Percentiles rank a stretch among this genome's conserved stretches.
Conservation (phyloP, 2,888 invertebrate genomes). For the Pteria penguin region DNA sequence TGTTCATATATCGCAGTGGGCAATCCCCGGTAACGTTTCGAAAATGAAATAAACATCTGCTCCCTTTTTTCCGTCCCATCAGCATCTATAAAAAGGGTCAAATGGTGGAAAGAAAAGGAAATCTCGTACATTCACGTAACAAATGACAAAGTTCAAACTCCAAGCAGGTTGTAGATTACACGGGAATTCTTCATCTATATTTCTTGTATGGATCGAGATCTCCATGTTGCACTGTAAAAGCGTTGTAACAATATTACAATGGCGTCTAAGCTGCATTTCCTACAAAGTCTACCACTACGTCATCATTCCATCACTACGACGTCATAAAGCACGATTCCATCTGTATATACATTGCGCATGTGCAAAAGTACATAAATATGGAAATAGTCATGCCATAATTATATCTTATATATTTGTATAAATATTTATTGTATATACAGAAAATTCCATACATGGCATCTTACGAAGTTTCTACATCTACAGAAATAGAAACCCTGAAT, state of each 20-base stretch:
- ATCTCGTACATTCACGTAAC: background rate
- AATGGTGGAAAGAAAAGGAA: background rate
- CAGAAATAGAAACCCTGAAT: background rate
- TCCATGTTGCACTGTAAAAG: constrained; percentile 32
- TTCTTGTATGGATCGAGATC: constrained; percentile 35
- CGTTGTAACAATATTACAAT: too few relatives aligned
- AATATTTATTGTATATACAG: background rate
- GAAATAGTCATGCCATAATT: background rate
- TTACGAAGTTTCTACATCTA: background rate
- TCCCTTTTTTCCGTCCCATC: too few relatives aligned
- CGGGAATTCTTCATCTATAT: constrained; percentile 26
- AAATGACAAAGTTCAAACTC: background rate
- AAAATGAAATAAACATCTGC: too few relatives aligned
- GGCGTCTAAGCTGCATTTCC: too few relatives aligned
- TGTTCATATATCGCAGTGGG: too few relatives aligned
- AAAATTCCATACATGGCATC: background rate
- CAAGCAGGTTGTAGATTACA: background rate
- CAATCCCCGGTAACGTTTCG: too few relatives aligned
- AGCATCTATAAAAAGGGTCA: too few relatives aligned
- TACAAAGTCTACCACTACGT: too few relatives aligned
- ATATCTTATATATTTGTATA: background rate
- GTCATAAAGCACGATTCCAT: too few relatives aligned
- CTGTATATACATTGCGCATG: background rate
- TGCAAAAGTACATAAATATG: background rate
- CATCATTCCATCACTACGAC: too few relatives aligned